Evolutionary conservation across 2,888 invertebrate species (phyloP).

Genomic region (Bombylius discolor): DNA sequence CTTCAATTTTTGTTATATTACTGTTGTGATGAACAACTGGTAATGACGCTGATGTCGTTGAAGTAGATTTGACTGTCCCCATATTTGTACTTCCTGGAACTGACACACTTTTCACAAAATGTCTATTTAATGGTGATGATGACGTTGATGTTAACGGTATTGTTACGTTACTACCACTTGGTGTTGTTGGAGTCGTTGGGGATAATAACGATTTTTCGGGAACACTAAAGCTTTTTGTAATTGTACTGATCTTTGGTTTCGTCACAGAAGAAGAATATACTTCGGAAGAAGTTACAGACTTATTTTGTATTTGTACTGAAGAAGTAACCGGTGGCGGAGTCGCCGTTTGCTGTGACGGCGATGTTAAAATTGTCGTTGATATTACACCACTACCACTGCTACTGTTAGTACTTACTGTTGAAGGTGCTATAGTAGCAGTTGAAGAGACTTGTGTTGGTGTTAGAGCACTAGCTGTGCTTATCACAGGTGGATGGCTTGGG

Average conservation of each 20-base stretch:
- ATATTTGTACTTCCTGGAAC: constrained; percentile 35
- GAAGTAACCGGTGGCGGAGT: not conserved
- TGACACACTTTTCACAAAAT: constrained; percentile 30
- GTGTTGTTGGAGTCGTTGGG: not conserved
- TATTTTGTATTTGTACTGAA: constrained; percentile 5
- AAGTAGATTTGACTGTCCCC: constrained; percentile 25
- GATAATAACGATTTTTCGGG: constrained; percentile 19
- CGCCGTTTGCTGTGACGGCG: not conserved
- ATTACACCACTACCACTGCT: constrained; percentile 15
- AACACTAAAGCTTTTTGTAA: constrained; percentile 32
- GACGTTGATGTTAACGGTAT: constrained; percentile 9
- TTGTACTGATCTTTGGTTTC: constrained; percentile 25
- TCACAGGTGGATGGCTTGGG: constrained; percentile 58
- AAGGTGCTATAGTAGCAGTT: constrained; percentile 24
- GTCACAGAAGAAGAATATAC: constrained; percentile 4
- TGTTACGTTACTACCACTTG: constrained; percentile 9
- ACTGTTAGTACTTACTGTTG: constrained; percentile 16
- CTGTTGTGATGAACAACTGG: constrained; percentile 18
- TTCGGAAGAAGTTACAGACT: constrained; percentile 4
- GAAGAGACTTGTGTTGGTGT: constrained; percentile 2
- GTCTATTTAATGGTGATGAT: constrained; percentile 10
- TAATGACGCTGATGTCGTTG: constrained; percentile 2
- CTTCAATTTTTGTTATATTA: constrained; percentile 7
- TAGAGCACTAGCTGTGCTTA: constrained; percentile 27
- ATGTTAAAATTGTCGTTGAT: constrained; percentile 18